phyloP scores from a whole-genome alignment of 1,140 invertebrate genomes.

The Plutomurus gul region DNA sequence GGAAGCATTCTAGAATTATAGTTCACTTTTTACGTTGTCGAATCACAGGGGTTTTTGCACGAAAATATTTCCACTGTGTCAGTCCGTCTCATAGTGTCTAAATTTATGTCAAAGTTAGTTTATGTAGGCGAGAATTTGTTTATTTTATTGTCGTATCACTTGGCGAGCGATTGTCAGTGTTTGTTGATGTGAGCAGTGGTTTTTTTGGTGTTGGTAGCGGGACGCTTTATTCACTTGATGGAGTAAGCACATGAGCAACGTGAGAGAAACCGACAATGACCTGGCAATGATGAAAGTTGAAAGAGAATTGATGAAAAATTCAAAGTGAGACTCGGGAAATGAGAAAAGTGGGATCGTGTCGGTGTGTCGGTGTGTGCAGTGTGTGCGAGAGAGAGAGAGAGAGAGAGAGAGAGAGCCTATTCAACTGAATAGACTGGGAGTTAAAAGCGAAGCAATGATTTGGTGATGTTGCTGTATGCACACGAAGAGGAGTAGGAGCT shows the following conservation, averaged over 20 bases:
- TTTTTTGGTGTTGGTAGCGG: too few species aligned
- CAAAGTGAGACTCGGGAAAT: not conserved
- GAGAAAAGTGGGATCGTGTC: not conserved
- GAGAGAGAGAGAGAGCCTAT: not conserved
- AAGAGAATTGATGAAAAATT: not conserved
- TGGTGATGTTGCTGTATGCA: not conserved
- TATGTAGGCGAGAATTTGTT: too few species aligned
- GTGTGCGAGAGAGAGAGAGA: not conserved
- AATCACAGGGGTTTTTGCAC: not conserved
- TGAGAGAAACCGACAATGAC: not conserved
- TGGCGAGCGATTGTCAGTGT: too few species aligned
- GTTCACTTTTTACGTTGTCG: not conserved
- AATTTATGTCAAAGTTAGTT: too few species aligned
- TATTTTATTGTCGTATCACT: too few species aligned
- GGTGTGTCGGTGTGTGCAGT: not conserved
- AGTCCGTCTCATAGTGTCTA: not conserved
- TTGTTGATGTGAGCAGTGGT: too few species aligned
- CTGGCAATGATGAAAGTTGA: not conserved
- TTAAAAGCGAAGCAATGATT: not conserved
- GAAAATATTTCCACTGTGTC: not conserved
- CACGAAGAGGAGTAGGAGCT: not conserved
- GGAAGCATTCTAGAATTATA: conserved; percentile 46
- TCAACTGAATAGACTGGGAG: not conserved
- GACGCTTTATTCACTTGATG: too few species aligned
- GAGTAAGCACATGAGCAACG: too few species aligned